A percentile compares a stretch with the other conserved stretches of the same genome.
These are phyloP conservation scores for Puntigrus tetrazona DNA, from an alignment of 2,113 vertebrate species.

Conservation along the genomic window DNA sequence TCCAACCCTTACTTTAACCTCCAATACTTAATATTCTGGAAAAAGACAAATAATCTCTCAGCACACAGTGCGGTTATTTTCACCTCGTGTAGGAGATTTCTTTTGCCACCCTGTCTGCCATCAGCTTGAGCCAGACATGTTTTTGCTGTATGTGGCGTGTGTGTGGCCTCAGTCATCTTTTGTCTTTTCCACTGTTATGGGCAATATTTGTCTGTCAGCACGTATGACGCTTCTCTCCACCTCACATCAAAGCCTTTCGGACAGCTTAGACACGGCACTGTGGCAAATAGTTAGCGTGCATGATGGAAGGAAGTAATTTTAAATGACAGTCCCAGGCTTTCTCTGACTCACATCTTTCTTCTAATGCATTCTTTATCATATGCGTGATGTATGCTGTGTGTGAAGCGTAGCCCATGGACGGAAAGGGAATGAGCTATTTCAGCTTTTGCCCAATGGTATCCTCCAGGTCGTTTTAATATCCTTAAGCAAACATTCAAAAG, in stretches of 20 bases:
- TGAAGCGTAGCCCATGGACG: neutral
- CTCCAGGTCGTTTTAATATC: constrained; percentile 47
- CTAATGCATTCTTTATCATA: neutral
- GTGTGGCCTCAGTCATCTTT: constrained; percentile 23
- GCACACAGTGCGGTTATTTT: neutral
- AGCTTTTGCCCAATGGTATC: neutral
- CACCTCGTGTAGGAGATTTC: neutral
- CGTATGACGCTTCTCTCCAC: neutral
- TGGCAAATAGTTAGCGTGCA: constrained; percentile 18
- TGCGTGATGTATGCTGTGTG: neutral
- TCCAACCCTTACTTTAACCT: neutral
- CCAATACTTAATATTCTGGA: neutral
- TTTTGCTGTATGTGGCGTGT: neutral
- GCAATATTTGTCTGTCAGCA: constrained; percentile 42
- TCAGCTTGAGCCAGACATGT: constrained; percentile 12
- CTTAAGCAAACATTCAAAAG: neutral
- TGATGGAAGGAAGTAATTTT: neutral
- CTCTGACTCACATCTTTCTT: neutral
- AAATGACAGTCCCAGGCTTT: constrained; percentile 4
- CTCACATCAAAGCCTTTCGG: constrained; percentile 38
- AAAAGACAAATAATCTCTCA: neutral
- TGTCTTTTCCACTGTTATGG: constrained; percentile 13
- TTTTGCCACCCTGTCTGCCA: constrained; percentile 23
- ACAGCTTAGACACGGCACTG: neutral
- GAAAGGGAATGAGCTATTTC: neutral